These are phyloP conservation scores for Lapara coniferarum DNA, from an alignment of 2,888 invertebrate genomes.

Conservation along the genomic window DNA sequence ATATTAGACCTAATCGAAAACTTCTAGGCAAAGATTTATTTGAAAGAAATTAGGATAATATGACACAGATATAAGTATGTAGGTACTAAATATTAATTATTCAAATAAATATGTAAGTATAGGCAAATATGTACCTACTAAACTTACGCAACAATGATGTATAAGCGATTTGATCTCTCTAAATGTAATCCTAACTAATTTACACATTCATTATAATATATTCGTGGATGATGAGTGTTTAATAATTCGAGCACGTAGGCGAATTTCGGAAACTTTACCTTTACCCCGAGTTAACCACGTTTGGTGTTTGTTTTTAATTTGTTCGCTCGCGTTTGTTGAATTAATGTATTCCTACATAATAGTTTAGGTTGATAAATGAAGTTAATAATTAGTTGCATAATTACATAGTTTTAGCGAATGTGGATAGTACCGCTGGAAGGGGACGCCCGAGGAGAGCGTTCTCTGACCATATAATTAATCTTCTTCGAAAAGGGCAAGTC, in stretches of 20 bases:
- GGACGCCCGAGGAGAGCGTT: too few relatives aligned
- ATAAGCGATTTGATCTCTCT: neutral
- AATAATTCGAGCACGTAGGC: constrained; percentile 18
- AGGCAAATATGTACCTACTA: neutral
- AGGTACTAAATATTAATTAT: too few relatives aligned
- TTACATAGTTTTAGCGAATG: too few relatives aligned
- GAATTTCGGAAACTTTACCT: constrained; percentile 20
- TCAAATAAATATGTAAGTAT: too few relatives aligned
- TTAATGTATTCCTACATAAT: neutral
- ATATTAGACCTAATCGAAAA: too few relatives aligned
- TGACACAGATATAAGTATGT: too few relatives aligned
- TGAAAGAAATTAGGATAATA: too few relatives aligned
- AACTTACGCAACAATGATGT: neutral
- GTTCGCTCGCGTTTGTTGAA: neutral
- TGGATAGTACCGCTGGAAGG: too few relatives aligned
- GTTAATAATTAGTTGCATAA: too few relatives aligned
- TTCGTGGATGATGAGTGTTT: constrained; percentile 15
- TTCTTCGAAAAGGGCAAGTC: too few relatives aligned
- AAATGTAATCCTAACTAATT: constrained; percentile 12
- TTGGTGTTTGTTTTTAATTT: constrained; percentile 21
- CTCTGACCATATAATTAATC: too few relatives aligned
- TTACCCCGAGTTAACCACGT: constrained; percentile 5
- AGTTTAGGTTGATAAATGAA: constrained; percentile 14
- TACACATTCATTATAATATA: constrained; percentile 6
- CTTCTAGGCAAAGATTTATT: too few relatives aligned